A percentile compares a stretch with the other conserved stretches of the same genome.
Evolutionary conservation across 2,888 invertebrate species (phyloP).

Genomic region (Dryobota labecula): DNA sequence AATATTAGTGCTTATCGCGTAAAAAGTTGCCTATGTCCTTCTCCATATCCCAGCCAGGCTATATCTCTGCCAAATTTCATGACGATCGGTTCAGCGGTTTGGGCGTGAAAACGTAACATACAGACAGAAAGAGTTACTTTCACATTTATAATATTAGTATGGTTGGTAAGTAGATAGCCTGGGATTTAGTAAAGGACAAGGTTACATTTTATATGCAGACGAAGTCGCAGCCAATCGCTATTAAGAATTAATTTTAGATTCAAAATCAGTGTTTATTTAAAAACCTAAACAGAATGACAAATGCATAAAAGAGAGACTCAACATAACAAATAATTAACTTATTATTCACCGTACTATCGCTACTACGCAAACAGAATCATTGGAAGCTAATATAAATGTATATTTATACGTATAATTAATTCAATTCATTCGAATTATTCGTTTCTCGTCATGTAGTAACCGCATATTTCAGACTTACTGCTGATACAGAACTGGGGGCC

Average conservation of each 20-base stretch:
- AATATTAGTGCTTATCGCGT: no score
- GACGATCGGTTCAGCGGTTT: no score
- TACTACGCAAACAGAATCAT: conserved; percentile 54
- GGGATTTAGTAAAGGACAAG: no score
- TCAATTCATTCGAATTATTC: conserved; percentile 27
- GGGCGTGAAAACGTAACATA: no score
- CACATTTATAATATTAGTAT: no score
- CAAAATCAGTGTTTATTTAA: background rate
- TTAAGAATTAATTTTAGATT: background rate
- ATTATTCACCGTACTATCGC: conserved; percentile 41
- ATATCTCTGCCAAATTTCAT: no score
- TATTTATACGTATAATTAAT: conserved; percentile 47
- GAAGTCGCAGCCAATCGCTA: background rate
- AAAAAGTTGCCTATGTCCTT: no score
- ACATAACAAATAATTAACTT: conserved; percentile 18
- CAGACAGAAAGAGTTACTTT: no score
- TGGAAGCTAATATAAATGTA: conserved; percentile 49
- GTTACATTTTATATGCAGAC: no score
- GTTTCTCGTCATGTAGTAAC: conserved; percentile 22
- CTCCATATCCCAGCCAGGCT: no score
- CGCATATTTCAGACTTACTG: conserved; percentile 37
- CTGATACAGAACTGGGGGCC: conserved; percentile 5
- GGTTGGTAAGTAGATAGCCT: no score
- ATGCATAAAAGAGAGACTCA: background rate
- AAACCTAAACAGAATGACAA: background rate